Evolutionary conservation across 2,113 vertebrate genomes (phyloP), one percentile per base, ranked within the genome.

Genomic region (Todiramphus chloris): DNA sequence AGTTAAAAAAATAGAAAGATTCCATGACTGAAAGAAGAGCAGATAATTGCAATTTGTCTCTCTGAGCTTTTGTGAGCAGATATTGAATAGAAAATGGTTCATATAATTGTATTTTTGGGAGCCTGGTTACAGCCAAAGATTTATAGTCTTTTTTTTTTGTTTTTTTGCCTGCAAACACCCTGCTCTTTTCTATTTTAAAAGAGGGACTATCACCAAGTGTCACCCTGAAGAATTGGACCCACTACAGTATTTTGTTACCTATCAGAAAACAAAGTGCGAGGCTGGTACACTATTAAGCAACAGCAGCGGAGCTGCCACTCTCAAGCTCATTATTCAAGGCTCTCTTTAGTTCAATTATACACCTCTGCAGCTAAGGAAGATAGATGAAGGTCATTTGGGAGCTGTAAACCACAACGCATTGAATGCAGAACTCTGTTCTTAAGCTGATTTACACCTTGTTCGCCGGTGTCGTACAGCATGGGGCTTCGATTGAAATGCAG

Each of bases 401-500:
- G 97, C 97, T 97, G 97, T 98, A 98, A 98, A 98, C 97, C 97
- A 97, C 96, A 95, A 96, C 20, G 95, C 96, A 97, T 90, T 97
- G 97, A 98, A 98, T 98, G 97, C 97, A 98, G 97, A 98, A 85
- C 97, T 98, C 75, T 97, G 97, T 98, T 98, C 98, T 98, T 98
- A 98, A 98, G 96, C 98, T 98, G 98, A 98, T 98, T 98, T 98
- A 98, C 98, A 98, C 98, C 98, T 97, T 98, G 98, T 98, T 97
- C 97, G 95, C 64, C 83, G 43, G 93, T 94, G 97, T 97, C 97
- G 97, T 98, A 97, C 97, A 97, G 97, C 87, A n/a, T 78, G 70
- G 94, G 86, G 66, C 96, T 97, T 95, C 89, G 93, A 97, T 93
- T 97, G 98, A 98, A 98, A 98, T 96, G 96, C 97, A 95, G 88